phyloP scores from a whole-genome alignment of 2,113 vertebrate genomes.

The Meriones unguiculatus region DNA sequence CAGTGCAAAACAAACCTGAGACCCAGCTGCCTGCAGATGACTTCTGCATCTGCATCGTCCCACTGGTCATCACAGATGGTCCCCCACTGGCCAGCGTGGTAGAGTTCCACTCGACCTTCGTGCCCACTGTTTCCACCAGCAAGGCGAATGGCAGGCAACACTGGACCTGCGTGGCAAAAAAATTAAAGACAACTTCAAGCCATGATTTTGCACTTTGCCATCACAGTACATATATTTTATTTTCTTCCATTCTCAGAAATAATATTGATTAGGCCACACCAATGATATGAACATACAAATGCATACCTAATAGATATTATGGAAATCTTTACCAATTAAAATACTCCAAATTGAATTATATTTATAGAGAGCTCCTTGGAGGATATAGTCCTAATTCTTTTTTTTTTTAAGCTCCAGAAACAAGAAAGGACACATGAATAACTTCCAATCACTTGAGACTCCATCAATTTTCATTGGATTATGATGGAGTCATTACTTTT shows the following conservation, averaged over 20 bases:
- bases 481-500: background rate
- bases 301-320: background rate
- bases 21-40: conserved; percentile 97
- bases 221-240: background rate
- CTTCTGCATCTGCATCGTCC: conserved; percentile 97
- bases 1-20: conserved; percentile 89
- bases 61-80: conserved; percentile 98
- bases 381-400: background rate
- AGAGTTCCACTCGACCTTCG: conserved; percentile 96
- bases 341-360: background rate
- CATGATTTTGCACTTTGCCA: fast-evolving
- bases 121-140: conserved; percentile 86
- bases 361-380: background rate
- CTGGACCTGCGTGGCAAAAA: conserved; percentile 77
- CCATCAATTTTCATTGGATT: background rate
- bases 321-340: background rate
- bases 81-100: conserved; percentile 95
- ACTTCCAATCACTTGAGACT: background rate
- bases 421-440: background rate
- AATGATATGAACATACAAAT: background rate
- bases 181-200: background rate
- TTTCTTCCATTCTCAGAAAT: background rate
- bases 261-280: background rate
- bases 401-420: background rate
- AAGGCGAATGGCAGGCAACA: conserved; percentile 89